Conservation (phyloP, 2,113 vertebrate genomes). For the Eupsittula cactorum region DNA sequence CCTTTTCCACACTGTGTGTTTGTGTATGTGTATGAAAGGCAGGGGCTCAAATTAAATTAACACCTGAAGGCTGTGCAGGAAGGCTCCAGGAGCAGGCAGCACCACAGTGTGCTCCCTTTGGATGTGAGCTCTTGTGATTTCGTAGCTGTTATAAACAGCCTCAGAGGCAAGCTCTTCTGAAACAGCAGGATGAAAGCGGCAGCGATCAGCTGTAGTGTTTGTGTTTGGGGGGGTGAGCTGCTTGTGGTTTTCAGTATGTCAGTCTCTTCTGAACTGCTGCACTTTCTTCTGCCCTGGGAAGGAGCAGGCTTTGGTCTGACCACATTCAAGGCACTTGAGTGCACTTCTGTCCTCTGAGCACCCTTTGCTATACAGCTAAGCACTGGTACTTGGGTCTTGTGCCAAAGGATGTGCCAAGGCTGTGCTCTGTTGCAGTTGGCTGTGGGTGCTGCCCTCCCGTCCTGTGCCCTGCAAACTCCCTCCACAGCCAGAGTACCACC, state of each 20-base stretch:
- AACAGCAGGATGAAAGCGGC: fast-evolving
- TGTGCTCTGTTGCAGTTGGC: neutral
- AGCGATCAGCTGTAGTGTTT: fast-evolving
- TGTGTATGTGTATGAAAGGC: neutral
- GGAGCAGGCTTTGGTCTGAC: neutral
- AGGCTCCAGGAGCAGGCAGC: neutral
- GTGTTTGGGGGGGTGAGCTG: neutral
- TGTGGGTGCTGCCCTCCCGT: fast-evolving
- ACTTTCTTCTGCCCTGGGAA: neutral
- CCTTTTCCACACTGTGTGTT: neutral
- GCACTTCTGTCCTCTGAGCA: fast-evolving
- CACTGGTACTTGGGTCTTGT: neutral
- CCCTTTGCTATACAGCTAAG: fast-evolving
- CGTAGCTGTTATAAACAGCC: neutral
- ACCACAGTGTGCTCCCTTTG: neutral
- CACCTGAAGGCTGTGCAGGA: neutral
- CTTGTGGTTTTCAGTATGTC: fast-evolving
- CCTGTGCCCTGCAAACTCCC: neutral
- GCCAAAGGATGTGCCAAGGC: neutral
- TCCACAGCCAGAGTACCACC: fast-evolving
- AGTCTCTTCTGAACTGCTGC: neutral
- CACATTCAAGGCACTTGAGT: fast-evolving
- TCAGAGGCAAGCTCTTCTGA: neutral
- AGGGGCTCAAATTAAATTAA: neutral
- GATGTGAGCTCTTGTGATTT: neutral